Evolutionary conservation across 2,797 vertebrate genomes (phyloP).

Genomic region (Lindbergichthys nudifrons): DNA sequence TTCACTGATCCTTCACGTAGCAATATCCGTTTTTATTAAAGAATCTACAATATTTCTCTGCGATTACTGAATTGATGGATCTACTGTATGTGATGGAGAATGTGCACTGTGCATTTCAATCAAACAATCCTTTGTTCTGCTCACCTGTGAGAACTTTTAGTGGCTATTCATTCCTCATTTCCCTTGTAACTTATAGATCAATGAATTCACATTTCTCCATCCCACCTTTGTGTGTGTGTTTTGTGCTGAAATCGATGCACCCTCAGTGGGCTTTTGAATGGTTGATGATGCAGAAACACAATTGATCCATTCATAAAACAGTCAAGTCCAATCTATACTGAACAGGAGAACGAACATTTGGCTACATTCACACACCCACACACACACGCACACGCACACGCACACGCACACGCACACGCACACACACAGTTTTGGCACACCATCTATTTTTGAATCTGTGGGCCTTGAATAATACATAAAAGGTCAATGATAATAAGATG

Average conservation of each 20-base stretch:
- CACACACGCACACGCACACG: background rate
- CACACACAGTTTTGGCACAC: conserved; percentile 8
- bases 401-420: background rate
- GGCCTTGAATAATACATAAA: conserved; percentile 61
- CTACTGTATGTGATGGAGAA: background rate
- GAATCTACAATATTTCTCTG: background rate
- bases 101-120: conserved; percentile 4
- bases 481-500: conserved; percentile 71
- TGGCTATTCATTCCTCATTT: conserved; percentile 59
- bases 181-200: conserved; percentile 52
- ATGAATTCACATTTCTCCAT: conserved; percentile 56
- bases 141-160: conserved; percentile 37
- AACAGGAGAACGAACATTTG: conserved; percentile 47
- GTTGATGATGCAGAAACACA: conserved; percentile 78
- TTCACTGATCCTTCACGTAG: background rate
- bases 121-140: conserved; percentile 6
- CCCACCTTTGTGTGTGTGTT: conserved; percentile 60
- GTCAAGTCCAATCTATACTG: conserved; percentile 59
- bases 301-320: conserved; percentile 83
- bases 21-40: background rate
- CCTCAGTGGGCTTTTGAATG: conserved; percentile 70
- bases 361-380: conserved; percentile 6
- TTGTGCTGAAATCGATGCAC: conserved; percentile 68
- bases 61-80: background rate
- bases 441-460: conserved; percentile 36